Evolutionary conservation across 1,140 invertebrate species (phyloP).

Genomic region (Lutraria rhynchaena): DNA sequence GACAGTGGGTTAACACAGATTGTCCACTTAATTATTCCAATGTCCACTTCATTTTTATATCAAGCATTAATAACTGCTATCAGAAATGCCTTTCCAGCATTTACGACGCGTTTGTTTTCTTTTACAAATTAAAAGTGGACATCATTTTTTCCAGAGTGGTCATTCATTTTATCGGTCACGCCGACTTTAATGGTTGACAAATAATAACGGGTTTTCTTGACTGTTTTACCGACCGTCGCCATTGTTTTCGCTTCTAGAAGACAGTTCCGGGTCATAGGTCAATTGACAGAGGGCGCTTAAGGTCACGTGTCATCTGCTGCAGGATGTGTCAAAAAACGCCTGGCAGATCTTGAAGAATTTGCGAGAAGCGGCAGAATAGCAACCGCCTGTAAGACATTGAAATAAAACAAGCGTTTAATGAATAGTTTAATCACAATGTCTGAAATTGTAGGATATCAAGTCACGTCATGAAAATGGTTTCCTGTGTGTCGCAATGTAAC

Average conservation of each 20-base stretch:
- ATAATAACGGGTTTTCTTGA: conserved; percentile 58
- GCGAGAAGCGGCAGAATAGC: background rate
- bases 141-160: conserved; percentile 45
- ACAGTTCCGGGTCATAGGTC: conserved; percentile 54
- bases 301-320: conserved; percentile 57
- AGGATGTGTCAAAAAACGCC: conserved; percentile 46
- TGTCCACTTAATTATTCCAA: conserved; percentile 23
- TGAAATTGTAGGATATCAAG: background rate
- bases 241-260: conserved; percentile 44
- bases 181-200: conserved; percentile 45
- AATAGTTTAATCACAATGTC: too few species aligned
- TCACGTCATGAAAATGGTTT: background rate
- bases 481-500: conserved; percentile 22
- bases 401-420: too few species aligned
- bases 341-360: conserved; percentile 15
- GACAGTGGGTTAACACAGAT: background rate
- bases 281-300: conserved; percentile 49
- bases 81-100: background rate
- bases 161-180: conserved; percentile 50
- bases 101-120: conserved; percentile 43
- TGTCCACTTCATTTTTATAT: background rate
- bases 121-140: conserved; percentile 40
- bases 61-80: conserved; percentile 22
- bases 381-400: too few species aligned
- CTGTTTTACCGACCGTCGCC: conserved; percentile 38